Percentiles rank a stretch among this genome's conserved stretches.
These are phyloP conservation scores for Phthorimaea operculella DNA, from an alignment of 1,140 invertebrate genomes.

Conservation along the genomic window DNA sequence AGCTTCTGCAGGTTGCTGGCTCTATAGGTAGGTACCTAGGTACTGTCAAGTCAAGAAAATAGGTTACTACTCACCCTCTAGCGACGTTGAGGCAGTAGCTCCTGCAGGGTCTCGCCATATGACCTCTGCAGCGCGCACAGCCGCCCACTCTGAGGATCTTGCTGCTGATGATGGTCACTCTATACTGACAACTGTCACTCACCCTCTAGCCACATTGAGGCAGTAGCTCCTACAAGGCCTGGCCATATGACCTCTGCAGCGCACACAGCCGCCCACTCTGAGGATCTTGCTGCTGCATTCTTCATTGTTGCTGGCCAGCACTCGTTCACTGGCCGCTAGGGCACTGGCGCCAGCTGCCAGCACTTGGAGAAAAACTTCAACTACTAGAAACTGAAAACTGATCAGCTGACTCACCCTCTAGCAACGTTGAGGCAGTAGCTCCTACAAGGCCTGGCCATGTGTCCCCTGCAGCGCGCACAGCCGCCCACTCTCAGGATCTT, in stretches of 20 bases:
- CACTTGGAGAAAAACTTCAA: conserved; percentile 80
- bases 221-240: too few relatives aligned
- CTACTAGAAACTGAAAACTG: too few relatives aligned
- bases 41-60: too few relatives aligned
- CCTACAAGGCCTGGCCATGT: conserved; percentile 78
- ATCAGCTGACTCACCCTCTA: conserved; percentile 62
- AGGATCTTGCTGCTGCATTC: conserved; percentile 80
- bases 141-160: conserved; percentile 82
- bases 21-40: conserved; percentile 79
- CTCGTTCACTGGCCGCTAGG: conserved; percentile 76
- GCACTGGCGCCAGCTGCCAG: conserved; percentile 75
- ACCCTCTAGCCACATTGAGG: too few relatives aligned
- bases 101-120: conserved; percentile 78
- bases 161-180: conserved; percentile 78
- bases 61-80: conserved; percentile 70
- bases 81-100: conserved; percentile 90
- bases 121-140: conserved; percentile 82
- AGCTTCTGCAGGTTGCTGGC: too few relatives aligned
- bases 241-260: conserved; percentile 77
- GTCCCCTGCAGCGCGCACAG: conserved; percentile 82
- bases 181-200: too few relatives aligned
- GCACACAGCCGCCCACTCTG: conserved; percentile 82
- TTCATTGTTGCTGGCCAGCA: conserved; percentile 69
- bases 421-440: conserved; percentile 90
- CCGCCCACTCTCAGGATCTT: conserved; percentile 82